Percentiles rank a stretch among this genome's conserved stretches.
Evolutionary conservation across 2,113 vertebrate genomes (phyloP).

Genomic region (Pachypanchax playfairii): DNA sequence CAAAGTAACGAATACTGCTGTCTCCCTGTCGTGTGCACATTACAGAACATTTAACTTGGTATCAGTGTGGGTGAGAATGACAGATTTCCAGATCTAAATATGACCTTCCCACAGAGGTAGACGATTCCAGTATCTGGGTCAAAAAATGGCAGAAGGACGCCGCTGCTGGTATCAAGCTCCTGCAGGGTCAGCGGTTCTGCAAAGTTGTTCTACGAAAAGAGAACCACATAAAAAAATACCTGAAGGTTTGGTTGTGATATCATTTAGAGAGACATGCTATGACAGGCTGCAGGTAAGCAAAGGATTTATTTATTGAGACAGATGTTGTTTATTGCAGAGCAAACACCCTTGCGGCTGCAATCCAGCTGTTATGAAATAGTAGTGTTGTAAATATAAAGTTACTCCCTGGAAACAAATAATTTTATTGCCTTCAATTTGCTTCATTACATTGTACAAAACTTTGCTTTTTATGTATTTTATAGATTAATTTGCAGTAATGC

Average conservation of each 20-base stretch:
- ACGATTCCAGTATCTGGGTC: constrained; percentile 89
- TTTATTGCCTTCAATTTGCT: neutral
- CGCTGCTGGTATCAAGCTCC: constrained; percentile 91
- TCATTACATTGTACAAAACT: neutral
- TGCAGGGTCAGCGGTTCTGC: constrained; percentile 84
- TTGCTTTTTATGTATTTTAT: neutral
- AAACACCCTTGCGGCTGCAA: constrained; percentile 20
- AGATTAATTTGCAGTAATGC: neutral
- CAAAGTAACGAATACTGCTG: constrained; percentile 93
- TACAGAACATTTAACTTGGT: neutral
- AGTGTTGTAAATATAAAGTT: constrained; percentile 9
- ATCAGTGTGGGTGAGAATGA: neutral
- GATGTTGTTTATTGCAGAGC: constrained; percentile 7
- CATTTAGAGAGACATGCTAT: neutral
- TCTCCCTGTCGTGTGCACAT: constrained; percentile 80
- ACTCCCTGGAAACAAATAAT: constrained; percentile 1
- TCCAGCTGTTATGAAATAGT: constrained; percentile 23
- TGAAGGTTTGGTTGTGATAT: neutral
- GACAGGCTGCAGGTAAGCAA: constrained; percentile 10
- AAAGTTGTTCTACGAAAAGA: constrained; percentile 79
- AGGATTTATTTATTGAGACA: constrained; percentile 6
- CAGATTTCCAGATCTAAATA: constrained; percentile 10
- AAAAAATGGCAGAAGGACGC: constrained; percentile 89
- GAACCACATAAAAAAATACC: neutral
- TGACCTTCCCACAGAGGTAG: constrained; percentile 91